These are phyloP conservation scores for Erythrocercus mccallii DNA, from an alignment of 2,113 vertebrate genomes.

Conservation along the genomic window DNA sequence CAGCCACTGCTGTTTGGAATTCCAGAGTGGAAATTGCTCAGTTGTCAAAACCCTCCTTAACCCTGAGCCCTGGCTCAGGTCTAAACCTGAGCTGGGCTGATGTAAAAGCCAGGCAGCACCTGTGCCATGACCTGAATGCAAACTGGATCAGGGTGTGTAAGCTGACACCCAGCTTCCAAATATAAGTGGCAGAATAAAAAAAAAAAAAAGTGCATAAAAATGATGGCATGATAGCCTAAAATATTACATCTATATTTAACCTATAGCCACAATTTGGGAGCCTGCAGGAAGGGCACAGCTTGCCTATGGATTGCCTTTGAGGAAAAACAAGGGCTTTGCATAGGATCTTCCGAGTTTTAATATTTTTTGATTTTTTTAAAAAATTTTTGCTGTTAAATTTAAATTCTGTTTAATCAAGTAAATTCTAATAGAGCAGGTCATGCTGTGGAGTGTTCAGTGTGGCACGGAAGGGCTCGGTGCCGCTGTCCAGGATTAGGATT, in stretches of 20 bases:
- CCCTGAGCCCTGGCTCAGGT: not conserved
- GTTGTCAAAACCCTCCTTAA: not conserved
- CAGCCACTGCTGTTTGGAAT: not conserved
- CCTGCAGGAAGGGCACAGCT: not conserved
- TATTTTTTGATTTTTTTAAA: not conserved
- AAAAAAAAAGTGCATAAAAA: not conserved
- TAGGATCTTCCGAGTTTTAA: not conserved
- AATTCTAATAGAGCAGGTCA: not conserved
- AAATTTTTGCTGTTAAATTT: not conserved
- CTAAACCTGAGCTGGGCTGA: not conserved
- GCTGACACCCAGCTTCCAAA: not conserved
- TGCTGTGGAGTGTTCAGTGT: not conserved
- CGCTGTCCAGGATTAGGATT: not conserved
- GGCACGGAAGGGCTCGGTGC: accelerated
- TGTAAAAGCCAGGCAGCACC: not conserved
- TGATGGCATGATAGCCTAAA: not conserved
- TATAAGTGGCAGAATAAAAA: not conserved
- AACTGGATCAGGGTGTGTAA: not conserved
- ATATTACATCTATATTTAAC: not conserved
- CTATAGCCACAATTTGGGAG: not conserved
- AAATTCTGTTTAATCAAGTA: not conserved
- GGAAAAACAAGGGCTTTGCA: not conserved
- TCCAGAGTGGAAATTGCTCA: not conserved
- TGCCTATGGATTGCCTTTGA: not conserved
- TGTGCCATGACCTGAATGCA: not conserved